phyloP scores from a whole-genome alignment of 2,888 invertebrate species.

The Galerucella pusilla region DNA sequence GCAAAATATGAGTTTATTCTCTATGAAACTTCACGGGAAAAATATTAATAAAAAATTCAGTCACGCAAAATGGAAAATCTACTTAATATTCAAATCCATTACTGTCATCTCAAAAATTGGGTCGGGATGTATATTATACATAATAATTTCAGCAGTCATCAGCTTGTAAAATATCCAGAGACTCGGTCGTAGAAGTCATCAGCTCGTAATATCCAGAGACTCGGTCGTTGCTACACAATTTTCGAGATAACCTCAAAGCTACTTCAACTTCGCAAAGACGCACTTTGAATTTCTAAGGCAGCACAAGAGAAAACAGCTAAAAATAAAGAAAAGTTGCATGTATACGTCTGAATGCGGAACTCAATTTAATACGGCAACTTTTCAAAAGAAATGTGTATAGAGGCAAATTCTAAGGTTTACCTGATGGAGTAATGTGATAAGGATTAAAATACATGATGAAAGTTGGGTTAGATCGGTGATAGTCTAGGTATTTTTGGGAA shows the following conservation, averaged over 20 bases:
- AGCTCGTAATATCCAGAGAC: slow-evolving; percentile 22
- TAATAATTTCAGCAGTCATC: slow-evolving; percentile 33
- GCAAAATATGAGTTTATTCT: not conserved
- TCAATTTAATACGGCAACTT: slow-evolving; percentile 24
- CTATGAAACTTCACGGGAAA: not conserved
- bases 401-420: slow-evolving; percentile 18
- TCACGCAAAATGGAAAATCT: slow-evolving; percentile 14
- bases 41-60: not conserved
- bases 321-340: slow-evolving; percentile 23
- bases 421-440: slow-evolving; percentile 30
- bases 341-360: slow-evolving; percentile 12
- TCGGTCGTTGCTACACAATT: slow-evolving; percentile 23
- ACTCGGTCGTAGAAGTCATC: slow-evolving; percentile 24
- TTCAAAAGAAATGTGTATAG: slow-evolving; percentile 21
- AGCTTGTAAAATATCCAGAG: slow-evolving; percentile 20
- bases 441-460: slow-evolving; percentile 1
- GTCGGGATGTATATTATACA: slow-evolving; percentile 25
- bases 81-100: slow-evolving; percentile 20
- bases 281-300: slow-evolving; percentile 26
- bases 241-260: slow-evolving; percentile 31
- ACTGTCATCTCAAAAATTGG: slow-evolving; percentile 24
- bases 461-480: not conserved
- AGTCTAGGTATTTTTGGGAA: not conserved
- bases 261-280: slow-evolving; percentile 28
- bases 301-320: slow-evolving; percentile 14